These are phyloP conservation scores for Pangasius sanitwongsei DNA, from an alignment of 2,797 vertebrate genomes.

Conservation along the genomic window DNA sequence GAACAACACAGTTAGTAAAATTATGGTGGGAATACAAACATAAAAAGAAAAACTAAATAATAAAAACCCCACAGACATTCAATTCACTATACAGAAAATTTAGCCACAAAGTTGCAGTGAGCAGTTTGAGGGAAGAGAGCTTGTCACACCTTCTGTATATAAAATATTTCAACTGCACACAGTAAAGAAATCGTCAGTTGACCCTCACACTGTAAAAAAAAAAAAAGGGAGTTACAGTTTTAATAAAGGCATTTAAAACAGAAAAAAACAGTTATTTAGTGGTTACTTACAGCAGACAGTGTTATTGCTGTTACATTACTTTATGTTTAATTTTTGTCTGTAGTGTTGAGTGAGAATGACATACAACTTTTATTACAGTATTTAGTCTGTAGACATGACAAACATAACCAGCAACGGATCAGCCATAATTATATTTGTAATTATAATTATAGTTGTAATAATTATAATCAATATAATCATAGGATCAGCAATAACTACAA, in stretches of 20 bases:
- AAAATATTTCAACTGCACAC: background rate
- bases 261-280: background rate
- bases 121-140: background rate
- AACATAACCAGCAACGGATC: background rate
- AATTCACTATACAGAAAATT: background rate
- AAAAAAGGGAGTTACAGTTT: background rate
- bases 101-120: background rate
- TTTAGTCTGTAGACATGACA: background rate
- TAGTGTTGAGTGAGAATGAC: background rate
- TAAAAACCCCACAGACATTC: background rate
- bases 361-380: background rate
- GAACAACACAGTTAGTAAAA: background rate
- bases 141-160: background rate
- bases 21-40: background rate
- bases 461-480: background rate
- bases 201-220: background rate
- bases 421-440: background rate
- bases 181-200: background rate
- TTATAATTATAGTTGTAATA: background rate
- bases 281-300: background rate
- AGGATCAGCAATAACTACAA: background rate
- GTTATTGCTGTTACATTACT: background rate
- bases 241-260: background rate
- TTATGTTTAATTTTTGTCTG: background rate
- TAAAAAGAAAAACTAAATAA: background rate